phyloP scores from a whole-genome alignment of 1,140 invertebrate species.

The Acromyrmex charruanus region DNA sequence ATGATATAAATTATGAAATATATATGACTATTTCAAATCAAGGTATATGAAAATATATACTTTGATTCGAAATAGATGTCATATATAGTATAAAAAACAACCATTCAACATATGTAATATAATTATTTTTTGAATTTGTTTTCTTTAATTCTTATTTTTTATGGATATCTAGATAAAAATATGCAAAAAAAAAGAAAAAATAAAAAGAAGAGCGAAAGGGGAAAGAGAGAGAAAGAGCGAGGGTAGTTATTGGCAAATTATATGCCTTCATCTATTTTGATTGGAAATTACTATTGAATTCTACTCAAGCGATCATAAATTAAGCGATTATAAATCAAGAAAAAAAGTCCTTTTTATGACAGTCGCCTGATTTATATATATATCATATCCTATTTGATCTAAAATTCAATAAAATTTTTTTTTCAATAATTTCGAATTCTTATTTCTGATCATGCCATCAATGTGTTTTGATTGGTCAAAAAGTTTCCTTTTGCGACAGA shows the following conservation, averaged over 20 bases:
- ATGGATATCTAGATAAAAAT: background rate
- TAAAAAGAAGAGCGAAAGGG: background rate
- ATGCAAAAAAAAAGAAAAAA: no score
- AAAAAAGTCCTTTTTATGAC: constrained; percentile 22
- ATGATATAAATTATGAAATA: constrained; percentile 12
- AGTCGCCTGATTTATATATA: constrained; percentile 59
- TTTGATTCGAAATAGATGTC: background rate
- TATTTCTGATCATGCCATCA: constrained; percentile 11
- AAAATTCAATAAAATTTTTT: constrained; percentile 4
- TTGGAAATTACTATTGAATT: constrained; percentile 76
- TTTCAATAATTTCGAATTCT: constrained; percentile 36
- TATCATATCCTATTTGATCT: constrained; percentile 68
- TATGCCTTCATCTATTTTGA: constrained; percentile 63
- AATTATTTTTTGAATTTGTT: background rate
- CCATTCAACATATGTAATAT: background rate
- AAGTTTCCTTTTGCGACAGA: constrained; percentile 12
- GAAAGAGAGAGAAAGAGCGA: background rate
- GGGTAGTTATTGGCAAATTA: constrained; percentile 44
- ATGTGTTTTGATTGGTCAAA: constrained; percentile 16
- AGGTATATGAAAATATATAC: background rate
- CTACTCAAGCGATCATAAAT: constrained; percentile 27
- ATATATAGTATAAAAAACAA: background rate
- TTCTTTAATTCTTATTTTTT: background rate
- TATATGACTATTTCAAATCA: constrained; percentile 15
- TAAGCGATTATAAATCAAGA: background rate